Conservation (phyloP, 2,888 invertebrate species). For the Athrips mouffetella region DNA sequence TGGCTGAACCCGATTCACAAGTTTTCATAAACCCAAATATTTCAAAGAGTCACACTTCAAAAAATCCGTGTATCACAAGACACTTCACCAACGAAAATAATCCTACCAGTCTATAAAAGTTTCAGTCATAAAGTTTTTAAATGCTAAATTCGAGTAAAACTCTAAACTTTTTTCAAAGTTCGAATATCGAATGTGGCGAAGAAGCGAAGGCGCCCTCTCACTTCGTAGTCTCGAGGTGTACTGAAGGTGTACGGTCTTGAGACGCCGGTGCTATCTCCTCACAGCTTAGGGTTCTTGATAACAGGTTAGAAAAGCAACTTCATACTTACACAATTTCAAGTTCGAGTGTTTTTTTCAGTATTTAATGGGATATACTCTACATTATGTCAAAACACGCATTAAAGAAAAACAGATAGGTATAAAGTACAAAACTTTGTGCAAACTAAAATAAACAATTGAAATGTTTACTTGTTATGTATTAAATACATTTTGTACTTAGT, state of each 20-base stretch:
- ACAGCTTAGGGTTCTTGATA: conserved; percentile 62
- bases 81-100: conserved; percentile 8
- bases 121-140: neutral
- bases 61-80: conserved; percentile 16
- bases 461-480: too few relatives aligned
- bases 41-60: conserved; percentile 20
- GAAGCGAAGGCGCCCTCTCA: conserved; percentile 51
- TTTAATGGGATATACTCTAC: neutral
- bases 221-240: conserved; percentile 45
- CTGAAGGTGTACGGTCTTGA: conserved; percentile 56
- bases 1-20: neutral
- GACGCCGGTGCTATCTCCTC: conserved; percentile 57
- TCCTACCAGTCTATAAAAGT: conserved; percentile 1
- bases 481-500: too few relatives aligned
- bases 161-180: conserved; percentile 8
- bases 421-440: too few relatives aligned
- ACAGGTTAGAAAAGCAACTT: conserved; percentile 53
- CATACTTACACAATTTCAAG: conserved; percentile 30
- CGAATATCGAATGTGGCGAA: conserved; percentile 30
- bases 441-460: too few relatives aligned
- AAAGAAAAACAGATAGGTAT: too few relatives aligned
- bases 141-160: conserved; percentile 16
- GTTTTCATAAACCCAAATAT: neutral
- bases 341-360: neutral
- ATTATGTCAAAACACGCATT: too few relatives aligned